Base-by-base conservation (phyloP, 2,113 vertebrate species). In the Ophthalmolycus amberensis region DNA sequence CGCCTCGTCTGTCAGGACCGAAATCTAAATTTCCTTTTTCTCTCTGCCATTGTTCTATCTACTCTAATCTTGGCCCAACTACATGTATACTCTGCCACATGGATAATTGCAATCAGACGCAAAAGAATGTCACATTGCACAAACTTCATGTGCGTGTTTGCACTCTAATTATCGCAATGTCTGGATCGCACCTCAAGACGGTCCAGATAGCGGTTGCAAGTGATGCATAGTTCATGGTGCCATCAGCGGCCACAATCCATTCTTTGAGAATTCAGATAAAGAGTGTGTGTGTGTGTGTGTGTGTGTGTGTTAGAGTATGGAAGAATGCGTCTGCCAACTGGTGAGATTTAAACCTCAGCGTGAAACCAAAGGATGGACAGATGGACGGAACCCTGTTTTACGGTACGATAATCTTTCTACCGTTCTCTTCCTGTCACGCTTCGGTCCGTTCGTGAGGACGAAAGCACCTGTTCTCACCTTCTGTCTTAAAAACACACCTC, bases 341-440 rank as follows among this genome's bases (percentile, higher is more conserved):
- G 54, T 82, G 72, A 82, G 79, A 79, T 77, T 82, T 71, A 74
- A 58, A 70, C 38, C 75, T 80, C 85, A 75, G 82, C 6, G n/a
- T 80, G 86, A 75, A 71, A 78, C 77, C 85, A 72, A 77, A 77
- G 78, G 62, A 71, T 29, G 80, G 80, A 77, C 85, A 86, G 90
- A 86, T 80, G 83, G 88, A 86, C 63, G 3, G 71, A 87, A 69
- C 50, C 54, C 59, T 22, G 77, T 83, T 82, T 20, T 34, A 34
- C 60, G 40, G 52, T 12, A 22, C 72, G 59, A 60, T 79, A 38
- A 87, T 79, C 74, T 27, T 15, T 81, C 56, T 56, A 10, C 32
- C 79, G 65, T 58, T 27, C 77, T 50, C 58, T 32, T 48, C 48
- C 72, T 67, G 52, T 71, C 59, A 59, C 8, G 22, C 59, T 71